Conservation (phyloP, 92 coral and sea anemone genomes). For the Palythoa grandis region DNA sequence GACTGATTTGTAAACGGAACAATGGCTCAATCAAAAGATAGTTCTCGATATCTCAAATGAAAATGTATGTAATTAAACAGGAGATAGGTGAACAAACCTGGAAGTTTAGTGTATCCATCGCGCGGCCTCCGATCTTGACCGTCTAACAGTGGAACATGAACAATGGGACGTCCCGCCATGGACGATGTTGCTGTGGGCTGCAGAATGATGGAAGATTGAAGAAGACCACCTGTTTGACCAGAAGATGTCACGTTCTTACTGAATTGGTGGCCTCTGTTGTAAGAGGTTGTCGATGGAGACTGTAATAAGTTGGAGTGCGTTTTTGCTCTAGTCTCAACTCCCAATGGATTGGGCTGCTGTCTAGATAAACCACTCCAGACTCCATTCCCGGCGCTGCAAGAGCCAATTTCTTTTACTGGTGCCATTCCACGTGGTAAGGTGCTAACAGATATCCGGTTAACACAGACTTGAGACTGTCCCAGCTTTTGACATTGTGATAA, state of each 20-base stretch:
- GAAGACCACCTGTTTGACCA: background rate
- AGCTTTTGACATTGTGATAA: background rate
- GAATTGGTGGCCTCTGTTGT: background rate
- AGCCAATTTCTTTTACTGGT: background rate
- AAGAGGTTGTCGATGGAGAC: background rate
- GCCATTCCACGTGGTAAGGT: background rate
- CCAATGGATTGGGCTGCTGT: background rate
- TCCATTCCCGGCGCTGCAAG: background rate
- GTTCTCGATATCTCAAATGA: no score
- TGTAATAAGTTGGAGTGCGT: background rate
- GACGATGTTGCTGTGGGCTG: background rate
- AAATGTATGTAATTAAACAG: background rate
- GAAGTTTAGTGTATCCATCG: background rate
- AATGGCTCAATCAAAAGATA: no score
- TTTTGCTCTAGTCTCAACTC: background rate
- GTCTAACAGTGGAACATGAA: constrained; percentile 4
- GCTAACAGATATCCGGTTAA: background rate
- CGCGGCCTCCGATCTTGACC: background rate
- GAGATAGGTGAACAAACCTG: constrained; percentile 1
- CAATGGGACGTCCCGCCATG: background rate
- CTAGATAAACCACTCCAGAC: background rate
- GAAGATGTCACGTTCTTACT: background rate
- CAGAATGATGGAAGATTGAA: constrained; percentile 13
- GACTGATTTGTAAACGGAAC: no score
- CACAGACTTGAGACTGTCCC: background rate